These are phyloP conservation scores for Drosophila tani DNA, from an alignment of 1,140 invertebrate genomes.

Conservation along the genomic window DNA sequence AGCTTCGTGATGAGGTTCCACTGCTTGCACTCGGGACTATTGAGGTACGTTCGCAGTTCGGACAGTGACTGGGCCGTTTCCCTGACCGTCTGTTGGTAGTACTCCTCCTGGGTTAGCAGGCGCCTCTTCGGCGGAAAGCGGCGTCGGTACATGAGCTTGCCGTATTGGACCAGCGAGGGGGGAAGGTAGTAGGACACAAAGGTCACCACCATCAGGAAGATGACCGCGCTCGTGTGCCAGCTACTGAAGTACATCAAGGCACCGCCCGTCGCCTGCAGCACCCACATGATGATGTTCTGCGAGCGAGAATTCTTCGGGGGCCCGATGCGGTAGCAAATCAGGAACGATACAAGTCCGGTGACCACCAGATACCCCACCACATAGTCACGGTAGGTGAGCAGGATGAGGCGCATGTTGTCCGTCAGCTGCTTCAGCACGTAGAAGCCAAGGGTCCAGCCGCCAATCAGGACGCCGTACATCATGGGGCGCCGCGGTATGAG, in stretches of 20 bases:
- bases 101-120: slow-evolving; percentile 93
- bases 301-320: slow-evolving; percentile 92
- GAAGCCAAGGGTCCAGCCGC: slow-evolving; percentile 92
- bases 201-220: slow-evolving; percentile 86
- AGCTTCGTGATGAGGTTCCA: slow-evolving; percentile 89
- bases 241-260: slow-evolving; percentile 91
- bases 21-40: slow-evolving; percentile 94
- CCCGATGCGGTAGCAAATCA: slow-evolving; percentile 94
- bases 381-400: slow-evolving; percentile 89
- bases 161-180: slow-evolving; percentile 81
- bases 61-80: slow-evolving; percentile 93
- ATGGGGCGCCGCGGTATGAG: slow-evolving; percentile 92
- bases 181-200: slow-evolving; percentile 88
- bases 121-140: slow-evolving; percentile 87
- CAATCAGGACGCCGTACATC: slow-evolving; percentile 90
- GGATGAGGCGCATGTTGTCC: slow-evolving; percentile 90
- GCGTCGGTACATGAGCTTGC: slow-evolving; percentile 80
- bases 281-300: slow-evolving; percentile 94
- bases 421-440: slow-evolving; percentile 92
- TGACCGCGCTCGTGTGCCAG: slow-evolving; percentile 88
- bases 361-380: slow-evolving; percentile 91
- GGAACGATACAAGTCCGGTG: slow-evolving; percentile 92
- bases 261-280: slow-evolving; percentile 90
- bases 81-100: slow-evolving; percentile 90
- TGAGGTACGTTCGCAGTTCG: slow-evolving; percentile 92